Evolutionary conservation across 2,797 vertebrate genomes (phyloP).

Genomic region (Pteropus rufus): DNA sequence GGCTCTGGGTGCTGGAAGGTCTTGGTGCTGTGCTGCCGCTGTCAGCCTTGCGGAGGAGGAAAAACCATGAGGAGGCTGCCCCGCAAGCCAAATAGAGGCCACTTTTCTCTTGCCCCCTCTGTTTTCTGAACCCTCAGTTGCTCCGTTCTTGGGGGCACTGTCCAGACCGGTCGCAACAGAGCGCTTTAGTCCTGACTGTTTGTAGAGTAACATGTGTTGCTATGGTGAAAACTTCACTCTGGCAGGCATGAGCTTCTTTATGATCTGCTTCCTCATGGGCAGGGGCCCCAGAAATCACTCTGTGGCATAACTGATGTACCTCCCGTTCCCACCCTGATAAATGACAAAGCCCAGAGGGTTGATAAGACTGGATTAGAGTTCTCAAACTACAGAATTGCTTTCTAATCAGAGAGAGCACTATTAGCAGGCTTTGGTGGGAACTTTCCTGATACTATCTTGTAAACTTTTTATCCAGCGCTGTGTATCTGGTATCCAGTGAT

Average conservation of each 20-base stretch:
- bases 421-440: slow-evolving; percentile 65
- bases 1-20: background rate
- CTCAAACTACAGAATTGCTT: slow-evolving; percentile 54
- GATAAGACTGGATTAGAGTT: slow-evolving; percentile 65
- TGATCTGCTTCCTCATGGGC: slow-evolving; percentile 53
- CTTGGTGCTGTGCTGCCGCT: background rate
- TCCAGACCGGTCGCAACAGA: slow-evolving; percentile 59
- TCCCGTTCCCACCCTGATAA: slow-evolving; percentile 67
- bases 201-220: slow-evolving; percentile 70
- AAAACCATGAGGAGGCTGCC: background rate
- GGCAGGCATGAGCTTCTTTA: slow-evolving; percentile 68
- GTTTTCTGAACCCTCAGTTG: background rate
- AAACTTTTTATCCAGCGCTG: slow-evolving; percentile 20
- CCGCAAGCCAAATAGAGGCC: background rate
- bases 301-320: slow-evolving; percentile 45
- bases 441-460: slow-evolving; percentile 52
- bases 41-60: background rate
- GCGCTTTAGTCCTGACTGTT: slow-evolving; percentile 62
- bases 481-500: slow-evolving; percentile 68
- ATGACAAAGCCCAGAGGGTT: slow-evolving; percentile 39
- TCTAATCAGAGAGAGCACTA: slow-evolving; percentile 49
- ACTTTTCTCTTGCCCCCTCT: slow-evolving; percentile 13
- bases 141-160: slow-evolving; percentile 22
- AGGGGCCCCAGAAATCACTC: slow-evolving; percentile 67
- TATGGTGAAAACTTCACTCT: slow-evolving; percentile 73